Evolutionary conservation across 2,888 invertebrate species (phyloP).

Genomic region (Drosophila recens): DNA sequence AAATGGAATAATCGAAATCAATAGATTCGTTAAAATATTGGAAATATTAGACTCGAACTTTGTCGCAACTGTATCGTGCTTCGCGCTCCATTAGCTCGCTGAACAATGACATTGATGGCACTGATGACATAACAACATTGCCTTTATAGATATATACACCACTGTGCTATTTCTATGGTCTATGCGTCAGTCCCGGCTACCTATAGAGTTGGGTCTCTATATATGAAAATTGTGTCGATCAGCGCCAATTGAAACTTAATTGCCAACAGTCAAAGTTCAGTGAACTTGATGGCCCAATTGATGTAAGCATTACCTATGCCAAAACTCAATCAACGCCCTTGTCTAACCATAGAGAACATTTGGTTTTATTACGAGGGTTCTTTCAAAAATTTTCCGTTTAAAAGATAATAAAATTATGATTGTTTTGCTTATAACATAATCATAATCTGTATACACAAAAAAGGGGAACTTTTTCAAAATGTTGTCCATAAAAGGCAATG

Average conservation of each 20-base stretch:
- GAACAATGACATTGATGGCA: background rate
- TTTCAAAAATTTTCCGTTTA: too few relatives aligned
- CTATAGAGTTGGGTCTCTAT: slow-evolving; percentile 6
- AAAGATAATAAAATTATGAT: background rate
- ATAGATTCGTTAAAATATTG: background rate
- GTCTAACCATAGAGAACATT: background rate
- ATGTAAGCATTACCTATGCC: slow-evolving; percentile 17
- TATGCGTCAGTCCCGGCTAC: slow-evolving; percentile 38
- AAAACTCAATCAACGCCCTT: slow-evolving; percentile 1
- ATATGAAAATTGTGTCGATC: slow-evolving; percentile 51
- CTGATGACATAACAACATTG: slow-evolving; percentile 65
- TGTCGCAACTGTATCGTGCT: background rate
- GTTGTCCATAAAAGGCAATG: background rate
- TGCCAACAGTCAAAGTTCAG: slow-evolving; percentile 70
- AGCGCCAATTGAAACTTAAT: slow-evolving; percentile 73
- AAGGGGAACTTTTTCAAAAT: background rate
- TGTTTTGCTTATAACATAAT: background rate
- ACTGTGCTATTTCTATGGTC: slow-evolving; percentile 30
- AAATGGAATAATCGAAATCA: background rate
- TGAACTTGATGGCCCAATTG: slow-evolving; percentile 10
- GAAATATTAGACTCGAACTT: background rate
- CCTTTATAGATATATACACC: slow-evolving; percentile 18
- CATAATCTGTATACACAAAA: background rate
- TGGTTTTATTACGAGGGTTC: background rate
- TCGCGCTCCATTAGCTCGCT: slow-evolving; percentile 46